Evolutionary conservation across 2,797 vertebrate species (phyloP).

Genomic region (Chiroxiphia lanceolata): DNA sequence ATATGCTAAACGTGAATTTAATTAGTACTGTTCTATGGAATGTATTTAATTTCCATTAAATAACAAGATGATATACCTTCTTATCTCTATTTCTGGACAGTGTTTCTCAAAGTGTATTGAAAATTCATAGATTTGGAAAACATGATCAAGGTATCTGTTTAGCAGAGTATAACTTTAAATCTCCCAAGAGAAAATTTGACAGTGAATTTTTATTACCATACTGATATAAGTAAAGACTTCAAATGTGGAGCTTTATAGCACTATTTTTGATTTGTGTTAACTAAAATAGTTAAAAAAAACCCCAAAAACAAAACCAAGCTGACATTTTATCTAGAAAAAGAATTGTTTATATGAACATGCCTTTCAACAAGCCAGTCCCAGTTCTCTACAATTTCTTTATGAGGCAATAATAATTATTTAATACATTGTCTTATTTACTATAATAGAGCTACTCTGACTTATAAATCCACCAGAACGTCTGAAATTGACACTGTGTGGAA

Average conservation of each 20-base stretch:
- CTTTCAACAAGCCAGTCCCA: background rate
- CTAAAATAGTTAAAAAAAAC: background rate
- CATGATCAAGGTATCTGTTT: background rate
- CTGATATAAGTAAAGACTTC: background rate
- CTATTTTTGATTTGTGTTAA: constrained; percentile 5
- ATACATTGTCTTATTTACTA: background rate
- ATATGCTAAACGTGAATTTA: background rate
- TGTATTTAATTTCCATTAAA: background rate
- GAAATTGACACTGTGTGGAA: background rate
- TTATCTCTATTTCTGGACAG: background rate
- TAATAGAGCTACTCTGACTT: background rate
- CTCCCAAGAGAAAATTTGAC: background rate
- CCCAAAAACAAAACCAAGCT: background rate
- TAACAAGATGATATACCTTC: background rate
- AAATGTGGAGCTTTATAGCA: background rate
- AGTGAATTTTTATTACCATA: constrained; percentile 19
- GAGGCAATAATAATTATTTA: background rate
- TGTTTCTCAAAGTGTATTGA: background rate
- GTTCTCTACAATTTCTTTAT: background rate
- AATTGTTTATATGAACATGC: background rate
- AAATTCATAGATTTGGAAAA: constrained; percentile 15
- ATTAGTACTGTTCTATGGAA: background rate
- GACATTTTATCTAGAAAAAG: background rate
- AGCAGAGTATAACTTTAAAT: background rate
- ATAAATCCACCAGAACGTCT: background rate